Conservation (phyloP, 2,113 vertebrate genomes). For the Eptatretus burgeri region DNA sequence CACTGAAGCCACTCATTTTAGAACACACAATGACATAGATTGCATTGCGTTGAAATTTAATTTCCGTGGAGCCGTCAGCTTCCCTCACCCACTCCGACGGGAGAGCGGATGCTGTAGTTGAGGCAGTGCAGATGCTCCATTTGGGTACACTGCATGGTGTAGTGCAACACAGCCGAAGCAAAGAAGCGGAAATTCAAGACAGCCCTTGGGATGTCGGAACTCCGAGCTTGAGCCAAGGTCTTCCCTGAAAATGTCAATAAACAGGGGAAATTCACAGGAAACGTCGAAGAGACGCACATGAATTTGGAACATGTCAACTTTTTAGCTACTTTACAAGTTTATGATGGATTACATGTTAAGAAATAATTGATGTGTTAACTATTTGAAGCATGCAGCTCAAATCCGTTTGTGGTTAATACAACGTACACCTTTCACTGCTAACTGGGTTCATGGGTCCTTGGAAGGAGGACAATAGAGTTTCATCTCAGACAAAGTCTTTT, state of each 20-base stretch:
- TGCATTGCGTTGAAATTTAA: no score
- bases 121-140: constrained; percentile 42
- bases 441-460: no score
- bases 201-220: constrained; percentile 46
- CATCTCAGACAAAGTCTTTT: no score
- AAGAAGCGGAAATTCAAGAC: constrained; percentile 72
- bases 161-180: constrained; percentile 48
- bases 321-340: no score
- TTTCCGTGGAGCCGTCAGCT: no score
- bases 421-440: neutral
- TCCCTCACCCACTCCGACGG: constrained; percentile 53
- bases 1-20: no score
- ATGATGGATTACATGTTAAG: no score
- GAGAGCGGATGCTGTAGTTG: constrained; percentile 44
- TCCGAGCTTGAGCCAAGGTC: constrained; percentile 37
- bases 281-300: neutral
- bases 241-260: constrained; percentile 30
- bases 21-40: no score
- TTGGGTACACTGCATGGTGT: constrained; percentile 39
- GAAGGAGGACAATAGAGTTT: no score
- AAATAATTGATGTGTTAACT: neutral
- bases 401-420: neutral
- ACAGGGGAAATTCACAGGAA: neutral
- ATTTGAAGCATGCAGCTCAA: neutral
- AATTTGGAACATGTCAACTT: no score